Conservation (phyloP, 2,888 invertebrate genomes). For the Aproaerema taeniolella region DNA sequence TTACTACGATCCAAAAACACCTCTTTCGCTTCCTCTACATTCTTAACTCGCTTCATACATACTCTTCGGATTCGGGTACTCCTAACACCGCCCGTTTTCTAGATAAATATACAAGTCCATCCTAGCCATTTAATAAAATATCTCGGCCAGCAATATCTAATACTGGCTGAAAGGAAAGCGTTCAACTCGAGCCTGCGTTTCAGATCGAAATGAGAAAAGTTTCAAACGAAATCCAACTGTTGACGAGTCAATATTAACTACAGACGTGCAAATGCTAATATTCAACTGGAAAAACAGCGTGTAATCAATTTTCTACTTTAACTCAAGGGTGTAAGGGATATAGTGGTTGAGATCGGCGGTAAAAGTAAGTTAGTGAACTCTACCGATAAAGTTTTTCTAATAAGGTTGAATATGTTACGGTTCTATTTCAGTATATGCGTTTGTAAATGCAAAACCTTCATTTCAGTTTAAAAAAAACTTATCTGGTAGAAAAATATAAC, state of each 20-base stretch:
- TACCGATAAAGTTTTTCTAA: constrained; percentile 70
- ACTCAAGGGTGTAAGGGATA: neutral
- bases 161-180: constrained; percentile 24
- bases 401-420: constrained; percentile 35
- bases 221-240: constrained; percentile 60
- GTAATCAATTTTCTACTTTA: neutral
- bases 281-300: constrained; percentile 13
- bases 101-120: too few species aligned
- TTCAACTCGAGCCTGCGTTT: constrained; percentile 36
- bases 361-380: constrained; percentile 29
- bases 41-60: too few species aligned
- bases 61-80: too few species aligned
- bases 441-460: too few species aligned
- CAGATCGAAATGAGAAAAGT: constrained; percentile 74
- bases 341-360: constrained; percentile 8
- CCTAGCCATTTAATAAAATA: constrained; percentile 8
- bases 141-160: constrained; percentile 27
- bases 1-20: too few species aligned
- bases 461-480: too few species aligned
- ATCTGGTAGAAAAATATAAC: too few species aligned
- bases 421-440: constrained; percentile 23
- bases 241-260: constrained; percentile 74
- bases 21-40: too few species aligned
- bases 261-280: constrained; percentile 41
- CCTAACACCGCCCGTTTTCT: too few species aligned